Base-by-base conservation (phyloP, 2,797 vertebrate species). In the Argentina silus region DNA sequence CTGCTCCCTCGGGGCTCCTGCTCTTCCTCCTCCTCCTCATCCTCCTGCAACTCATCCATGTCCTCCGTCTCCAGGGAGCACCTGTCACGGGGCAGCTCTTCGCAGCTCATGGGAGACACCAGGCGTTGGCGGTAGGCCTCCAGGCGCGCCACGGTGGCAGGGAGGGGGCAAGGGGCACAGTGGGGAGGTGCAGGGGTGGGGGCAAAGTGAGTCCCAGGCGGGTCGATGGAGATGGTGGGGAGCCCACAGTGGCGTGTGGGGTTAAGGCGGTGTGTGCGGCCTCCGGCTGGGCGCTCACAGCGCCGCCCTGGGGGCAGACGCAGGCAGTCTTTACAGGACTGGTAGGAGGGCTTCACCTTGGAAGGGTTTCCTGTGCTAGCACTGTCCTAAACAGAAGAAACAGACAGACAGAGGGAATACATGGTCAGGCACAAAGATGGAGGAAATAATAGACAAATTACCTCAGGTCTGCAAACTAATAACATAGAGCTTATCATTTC, bases 331-430 rank as follows among this genome's bases (percentile, higher is more conserved):
- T 95, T 74, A 27, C 96, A 97, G 10, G 96, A 95, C 81, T 95
- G 93, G 80, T 98, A 98, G 78, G 95, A 93, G 76, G 97, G 96
- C 89, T 98, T 98, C 81, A 98, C 95, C 84, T 98, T 98, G 88
- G 93, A 93, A 76, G 97, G 95, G 91, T 97, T 96, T 86, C 96
- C 96, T 45, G 96, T 95, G 74, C 95, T 91, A n/a, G 93, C 94
- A 9, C 96, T 96, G 8, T 95, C 96, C 98, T 98, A 85, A 87
- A 90, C 62, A 73, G 92, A 87, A 86, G 55, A 89, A 88, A 78
- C 64, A 75, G 21, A 50, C 7, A 70, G 68, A 70, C 70, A 74
- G 71, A 76, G 61, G 86, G 71, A 82, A 81, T 27, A 73, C 69
- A 73, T 78, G 65, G 71, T 81, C 75, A 81, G 64, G 56, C 65